Percentiles rank a stretch among this genome's conserved stretches.
phyloP scores from a whole-genome alignment of 2,797 vertebrate genomes.

The Catostomus latipinnis region DNA sequence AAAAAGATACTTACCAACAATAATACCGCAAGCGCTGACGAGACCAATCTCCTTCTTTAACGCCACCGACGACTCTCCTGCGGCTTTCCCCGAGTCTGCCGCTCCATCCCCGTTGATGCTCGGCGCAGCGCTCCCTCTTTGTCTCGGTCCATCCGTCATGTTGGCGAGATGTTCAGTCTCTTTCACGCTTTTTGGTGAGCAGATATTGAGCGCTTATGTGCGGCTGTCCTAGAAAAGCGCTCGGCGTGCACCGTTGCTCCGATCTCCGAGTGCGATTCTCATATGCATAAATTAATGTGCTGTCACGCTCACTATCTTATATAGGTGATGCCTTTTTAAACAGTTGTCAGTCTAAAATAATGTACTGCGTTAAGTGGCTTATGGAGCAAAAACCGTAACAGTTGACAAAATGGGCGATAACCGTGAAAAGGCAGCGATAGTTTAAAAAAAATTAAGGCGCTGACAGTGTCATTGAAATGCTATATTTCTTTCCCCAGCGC shows the following conservation, averaged over 20 bases:
- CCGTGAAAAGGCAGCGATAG: neutral
- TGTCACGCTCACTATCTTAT: neutral
- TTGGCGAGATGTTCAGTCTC: constrained; percentile 9
- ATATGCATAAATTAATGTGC: constrained; percentile 1
- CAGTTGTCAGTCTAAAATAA: neutral
- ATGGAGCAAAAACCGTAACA: neutral
- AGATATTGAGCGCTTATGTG: neutral
- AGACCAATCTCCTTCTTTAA: constrained; percentile 94
- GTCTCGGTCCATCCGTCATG: constrained; percentile 87
- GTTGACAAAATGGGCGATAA: neutral
- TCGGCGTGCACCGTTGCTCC: neutral
- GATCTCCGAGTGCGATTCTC: neutral
- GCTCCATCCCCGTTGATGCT: constrained; percentile 66
- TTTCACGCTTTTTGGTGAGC: neutral
- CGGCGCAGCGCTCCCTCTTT: constrained; percentile 76
- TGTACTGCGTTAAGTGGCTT: neutral
- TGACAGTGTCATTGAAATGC: neutral
- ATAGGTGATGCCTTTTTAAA: neutral
- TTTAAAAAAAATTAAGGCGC: neutral
- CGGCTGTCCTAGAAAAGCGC: neutral
- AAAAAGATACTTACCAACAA: constrained; percentile 84
- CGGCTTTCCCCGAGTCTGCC: constrained; percentile 61
- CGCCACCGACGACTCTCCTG: constrained; percentile 79
- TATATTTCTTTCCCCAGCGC: neutral
- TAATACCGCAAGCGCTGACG: constrained; percentile 91